Conservation (phyloP, 2,797 vertebrate species). For the Loriculus beryllinus region DNA sequence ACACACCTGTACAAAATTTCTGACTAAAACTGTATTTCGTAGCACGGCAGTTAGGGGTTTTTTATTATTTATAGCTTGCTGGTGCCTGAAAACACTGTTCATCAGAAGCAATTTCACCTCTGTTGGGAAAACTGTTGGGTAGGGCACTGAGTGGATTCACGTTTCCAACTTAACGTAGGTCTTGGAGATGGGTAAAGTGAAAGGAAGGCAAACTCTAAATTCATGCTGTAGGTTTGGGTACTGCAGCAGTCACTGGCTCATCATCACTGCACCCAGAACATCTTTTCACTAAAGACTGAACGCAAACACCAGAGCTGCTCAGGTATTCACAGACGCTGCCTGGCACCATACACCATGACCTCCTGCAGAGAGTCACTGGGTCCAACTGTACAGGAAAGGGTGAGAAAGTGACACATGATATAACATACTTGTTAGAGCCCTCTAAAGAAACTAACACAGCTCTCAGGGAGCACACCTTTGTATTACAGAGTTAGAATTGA, state of each 20-base stretch:
- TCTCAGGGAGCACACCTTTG: not conserved
- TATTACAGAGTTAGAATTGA: not conserved
- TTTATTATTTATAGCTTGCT: not conserved
- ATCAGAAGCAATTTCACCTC: not conserved
- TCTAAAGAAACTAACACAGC: not conserved
- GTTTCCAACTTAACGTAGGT: not conserved
- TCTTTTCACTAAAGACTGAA: not conserved
- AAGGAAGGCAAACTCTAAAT: not conserved
- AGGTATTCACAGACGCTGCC: not conserved
- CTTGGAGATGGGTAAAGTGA: not conserved
- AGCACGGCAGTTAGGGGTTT: not conserved
- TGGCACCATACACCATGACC: not conserved
- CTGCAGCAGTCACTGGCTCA: not conserved
- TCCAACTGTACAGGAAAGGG: too few species aligned
- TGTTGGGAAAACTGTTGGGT: not conserved
- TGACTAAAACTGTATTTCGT: not conserved
- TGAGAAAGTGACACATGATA: not conserved
- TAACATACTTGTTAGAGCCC: not conserved
- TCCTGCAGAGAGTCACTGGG: not conserved
- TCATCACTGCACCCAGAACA: too few species aligned
- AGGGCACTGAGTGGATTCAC: accelerated
- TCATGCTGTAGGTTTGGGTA: accelerated
- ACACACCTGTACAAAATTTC: not conserved
- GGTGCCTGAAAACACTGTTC: not conserved
- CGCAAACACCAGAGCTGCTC: not conserved